Conservation (phyloP, 2,113 vertebrate genomes). For the Elephas maximus region DNA sequence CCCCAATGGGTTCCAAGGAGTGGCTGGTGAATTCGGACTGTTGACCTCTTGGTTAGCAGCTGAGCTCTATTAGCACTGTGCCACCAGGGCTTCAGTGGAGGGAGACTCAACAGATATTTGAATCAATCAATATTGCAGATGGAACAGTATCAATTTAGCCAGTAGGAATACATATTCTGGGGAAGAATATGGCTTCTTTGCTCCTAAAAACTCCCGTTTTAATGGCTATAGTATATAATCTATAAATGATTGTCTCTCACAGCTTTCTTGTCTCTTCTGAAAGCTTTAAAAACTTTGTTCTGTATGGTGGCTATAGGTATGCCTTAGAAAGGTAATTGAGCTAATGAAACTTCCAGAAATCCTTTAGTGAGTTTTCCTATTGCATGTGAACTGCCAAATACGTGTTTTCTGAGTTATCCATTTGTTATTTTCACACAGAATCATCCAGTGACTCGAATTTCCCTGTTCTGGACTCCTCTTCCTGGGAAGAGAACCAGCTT, state of each 20-base stretch:
- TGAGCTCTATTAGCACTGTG: no score
- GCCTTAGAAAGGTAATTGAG: slow-evolving; percentile 27
- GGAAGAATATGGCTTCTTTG: not conserved
- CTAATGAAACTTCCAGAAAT: not conserved
- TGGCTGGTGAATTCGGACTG: no score
- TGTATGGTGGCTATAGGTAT: not conserved
- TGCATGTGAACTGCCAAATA: not conserved
- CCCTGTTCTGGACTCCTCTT: slow-evolving; percentile 76
- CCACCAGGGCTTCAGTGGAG: no score
- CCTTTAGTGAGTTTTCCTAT: not conserved
- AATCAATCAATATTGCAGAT: not conserved
- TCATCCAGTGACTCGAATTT: slow-evolving; percentile 61
- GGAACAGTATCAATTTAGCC: not conserved
- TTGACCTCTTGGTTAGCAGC: no score
- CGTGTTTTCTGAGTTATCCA: not conserved
- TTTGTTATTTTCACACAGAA: slow-evolving; percentile 76
- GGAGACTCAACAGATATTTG: not conserved
- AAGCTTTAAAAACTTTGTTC: not conserved
- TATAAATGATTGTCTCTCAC: slow-evolving; percentile 21
- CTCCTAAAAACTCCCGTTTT: not conserved
- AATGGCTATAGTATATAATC: not conserved
- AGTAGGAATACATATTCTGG: not conserved
- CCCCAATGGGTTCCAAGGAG: no score
- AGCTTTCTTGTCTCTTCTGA: not conserved
- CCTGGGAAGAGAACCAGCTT: slow-evolving; percentile 90